Conservation (phyloP, 2,113 vertebrate genomes). For the Chionis minor region DNA sequence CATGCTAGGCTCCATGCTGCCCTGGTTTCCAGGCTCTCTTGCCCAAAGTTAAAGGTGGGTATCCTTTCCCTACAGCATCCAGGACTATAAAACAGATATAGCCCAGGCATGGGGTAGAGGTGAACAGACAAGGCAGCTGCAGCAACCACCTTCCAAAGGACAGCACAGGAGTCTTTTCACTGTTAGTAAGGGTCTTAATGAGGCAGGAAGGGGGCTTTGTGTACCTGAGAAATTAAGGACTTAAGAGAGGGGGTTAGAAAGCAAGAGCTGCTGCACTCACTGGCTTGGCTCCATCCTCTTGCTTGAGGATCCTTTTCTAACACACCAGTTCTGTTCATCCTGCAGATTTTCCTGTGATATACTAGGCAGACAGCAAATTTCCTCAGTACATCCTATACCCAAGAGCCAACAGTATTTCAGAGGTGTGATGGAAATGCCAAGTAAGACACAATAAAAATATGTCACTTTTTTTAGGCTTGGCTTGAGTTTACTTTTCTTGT, state of each 20-base stretch:
- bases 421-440: neutral
- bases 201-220: neutral
- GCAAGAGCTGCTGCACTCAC: neutral
- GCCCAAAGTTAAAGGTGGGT: neutral
- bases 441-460: neutral
- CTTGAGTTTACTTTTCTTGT: neutral
- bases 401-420: neutral
- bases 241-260: neutral
- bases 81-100: neutral
- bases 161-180: neutral
- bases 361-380: neutral
- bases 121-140: neutral
- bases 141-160: neutral
- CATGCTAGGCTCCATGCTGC: accelerated
- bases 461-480: neutral
- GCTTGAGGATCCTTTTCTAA: neutral
- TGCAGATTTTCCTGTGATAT: neutral
- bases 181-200: neutral
- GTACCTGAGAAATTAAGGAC: neutral
- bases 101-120: accelerated
- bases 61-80: neutral
- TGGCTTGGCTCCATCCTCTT: neutral
- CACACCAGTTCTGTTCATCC: neutral
- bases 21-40: neutral
- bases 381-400: neutral